Conservation (phyloP, 2,797 vertebrate species). For the Lutjanus argentimaculatus region DNA sequence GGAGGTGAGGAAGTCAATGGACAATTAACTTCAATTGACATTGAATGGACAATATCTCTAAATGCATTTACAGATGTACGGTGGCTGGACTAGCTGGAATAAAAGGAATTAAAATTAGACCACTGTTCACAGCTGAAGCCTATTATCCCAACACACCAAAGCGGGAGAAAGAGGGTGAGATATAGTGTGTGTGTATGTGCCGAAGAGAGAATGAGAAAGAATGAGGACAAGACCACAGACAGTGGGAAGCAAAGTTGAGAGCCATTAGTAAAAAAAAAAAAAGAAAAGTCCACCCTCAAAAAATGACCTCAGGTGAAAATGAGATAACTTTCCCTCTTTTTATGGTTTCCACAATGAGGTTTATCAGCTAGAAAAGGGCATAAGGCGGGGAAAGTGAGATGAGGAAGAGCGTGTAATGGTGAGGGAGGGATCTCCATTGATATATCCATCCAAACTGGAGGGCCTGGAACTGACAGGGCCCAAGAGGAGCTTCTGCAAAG, state of each 20-base stretch:
- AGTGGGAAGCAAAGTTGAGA: constrained; percentile 54
- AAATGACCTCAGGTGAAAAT: constrained; percentile 79
- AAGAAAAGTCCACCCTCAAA: constrained; percentile 34
- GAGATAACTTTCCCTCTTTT: constrained; percentile 73
- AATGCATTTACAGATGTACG: constrained; percentile 65
- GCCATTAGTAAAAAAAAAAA: constrained; percentile 53
- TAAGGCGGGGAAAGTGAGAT: constrained; percentile 61
- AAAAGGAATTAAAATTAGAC: constrained; percentile 74
- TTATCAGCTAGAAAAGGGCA: constrained; percentile 75
- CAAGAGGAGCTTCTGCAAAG: constrained; percentile 76
- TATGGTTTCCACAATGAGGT: constrained; percentile 74
- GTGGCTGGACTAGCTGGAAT: constrained; percentile 56
- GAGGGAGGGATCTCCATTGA: constrained; percentile 76
- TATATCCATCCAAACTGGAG: constrained; percentile 78
- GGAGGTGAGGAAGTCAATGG: constrained; percentile 74
- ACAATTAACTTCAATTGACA: constrained; percentile 80
- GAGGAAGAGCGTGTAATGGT: constrained; percentile 73
- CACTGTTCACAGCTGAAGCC: constrained; percentile 68
- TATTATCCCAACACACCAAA: constrained; percentile 64
- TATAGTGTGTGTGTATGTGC: constrained; percentile 29
- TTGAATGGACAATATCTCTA: constrained; percentile 67
- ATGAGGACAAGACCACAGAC: constrained; percentile 49
- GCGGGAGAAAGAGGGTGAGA: constrained; percentile 39
- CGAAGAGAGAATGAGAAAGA: constrained; percentile 22
- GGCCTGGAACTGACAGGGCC: constrained; percentile 73